Base-by-base conservation (phyloP, 2,888 invertebrate genomes). In the Apomyelois bistriatella region DNA sequence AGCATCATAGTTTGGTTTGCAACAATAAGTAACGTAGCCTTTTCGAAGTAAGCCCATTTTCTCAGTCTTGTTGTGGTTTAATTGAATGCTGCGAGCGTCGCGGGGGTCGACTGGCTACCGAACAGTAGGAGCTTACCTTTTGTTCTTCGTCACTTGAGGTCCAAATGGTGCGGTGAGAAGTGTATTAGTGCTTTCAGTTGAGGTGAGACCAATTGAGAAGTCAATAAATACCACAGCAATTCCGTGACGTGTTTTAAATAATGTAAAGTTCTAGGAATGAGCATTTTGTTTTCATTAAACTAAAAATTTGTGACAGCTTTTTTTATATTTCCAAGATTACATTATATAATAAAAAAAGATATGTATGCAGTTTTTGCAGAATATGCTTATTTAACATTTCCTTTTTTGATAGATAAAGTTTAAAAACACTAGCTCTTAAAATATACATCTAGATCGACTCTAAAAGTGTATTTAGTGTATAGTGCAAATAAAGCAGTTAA, bases 91-190 rank as follows among this genome's bases (percentile, higher is more conserved):
- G 74, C 54, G 52, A 62, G 61, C 79, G 62, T 73, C 72, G 65
- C 66, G 74, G 79, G 78, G 77, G 78, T 74, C 70, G 60, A 28
- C 36, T 56, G 56, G 85, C 87, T 87, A 84, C 87, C 56, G 87
- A 76, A 82, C 82, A 76, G 84, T 81, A 81, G 60, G 64, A 61
- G 54, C 53, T 50, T 57, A 40, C 54, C 63, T 68, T 73, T 88
- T 87, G 84, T 87, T 82, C 81, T 80, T 66, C 60, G 66, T 56
- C 87, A 79, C 84, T 74, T 85, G 87, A 77, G 81, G 85, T 82
- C 85, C 67, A 58, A 76, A 77, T 68, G 73, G 74, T 80, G 76
- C 60, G 85, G 85, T 84, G 67, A 66, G 56, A 73, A 71, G 70
- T 73, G 71, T 74, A 73, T 72, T 71, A 76, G 62, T 60, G 59